Percentiles rank a stretch among this genome's conserved stretches.
Evolutionary conservation across 2,113 vertebrate species (phyloP).

Genomic region (Calyptomena viridis): DNA sequence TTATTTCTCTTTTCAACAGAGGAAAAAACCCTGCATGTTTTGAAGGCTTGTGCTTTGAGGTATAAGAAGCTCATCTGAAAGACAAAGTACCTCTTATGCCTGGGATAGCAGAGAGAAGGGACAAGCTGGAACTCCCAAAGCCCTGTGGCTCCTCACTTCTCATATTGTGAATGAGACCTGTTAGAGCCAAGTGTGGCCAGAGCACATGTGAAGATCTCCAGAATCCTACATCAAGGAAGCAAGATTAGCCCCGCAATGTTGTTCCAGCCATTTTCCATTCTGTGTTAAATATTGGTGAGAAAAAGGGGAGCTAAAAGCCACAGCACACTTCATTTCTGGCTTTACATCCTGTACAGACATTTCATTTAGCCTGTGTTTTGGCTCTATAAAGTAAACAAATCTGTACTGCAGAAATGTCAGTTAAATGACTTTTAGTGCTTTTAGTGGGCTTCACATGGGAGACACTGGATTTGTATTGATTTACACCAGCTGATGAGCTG

Average conservation of each 20-base stretch:
- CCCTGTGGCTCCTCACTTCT: background rate
- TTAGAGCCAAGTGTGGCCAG: background rate
- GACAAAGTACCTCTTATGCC: background rate
- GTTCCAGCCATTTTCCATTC: background rate
- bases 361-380: conserved; percentile 10
- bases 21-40: background rate
- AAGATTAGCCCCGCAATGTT: background rate
- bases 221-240: background rate
- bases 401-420: background rate
- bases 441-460: background rate
- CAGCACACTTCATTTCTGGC: background rate
- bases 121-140: background rate
- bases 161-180: background rate
- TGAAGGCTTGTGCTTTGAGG: background rate
- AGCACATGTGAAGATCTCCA: background rate
- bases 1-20: background rate
- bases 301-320: background rate
- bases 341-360: background rate
- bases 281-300: background rate
- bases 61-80: background rate
- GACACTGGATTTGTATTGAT: background rate
- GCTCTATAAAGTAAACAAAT: conserved; percentile 31
- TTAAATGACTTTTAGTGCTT: background rate
- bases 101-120: background rate
- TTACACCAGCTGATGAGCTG: conserved; percentile 42